Percentiles rank a stretch among this genome's conserved stretches.
Evolutionary conservation across 1,140 invertebrate species (phyloP).

Genomic region (Neotoxoptera formosana): DNA sequence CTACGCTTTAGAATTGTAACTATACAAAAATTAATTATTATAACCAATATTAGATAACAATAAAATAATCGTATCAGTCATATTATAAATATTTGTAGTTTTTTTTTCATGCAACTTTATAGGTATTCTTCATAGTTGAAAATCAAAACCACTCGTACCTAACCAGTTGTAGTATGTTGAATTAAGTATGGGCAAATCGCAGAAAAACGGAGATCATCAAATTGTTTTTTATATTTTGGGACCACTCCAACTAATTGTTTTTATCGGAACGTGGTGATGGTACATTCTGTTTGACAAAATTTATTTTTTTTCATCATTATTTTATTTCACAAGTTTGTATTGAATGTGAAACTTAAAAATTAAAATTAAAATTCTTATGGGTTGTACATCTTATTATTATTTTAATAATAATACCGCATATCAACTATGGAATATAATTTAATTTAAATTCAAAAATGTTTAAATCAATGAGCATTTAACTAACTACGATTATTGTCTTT

Average conservation of each 20-base stretch:
- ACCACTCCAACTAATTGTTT: background rate
- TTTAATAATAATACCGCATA: background rate
- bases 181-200: background rate
- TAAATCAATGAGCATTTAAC: no score
- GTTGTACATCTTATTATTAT: background rate
- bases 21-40: conserved; percentile 16
- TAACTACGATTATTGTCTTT: no score
- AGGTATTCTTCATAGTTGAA: background rate
- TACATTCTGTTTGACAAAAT: no score
- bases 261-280: background rate
- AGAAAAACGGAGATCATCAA: background rate
- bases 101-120: background rate
- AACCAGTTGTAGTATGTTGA: background rate
- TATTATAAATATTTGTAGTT: background rate
- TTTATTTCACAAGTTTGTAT: no score
- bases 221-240: background rate
- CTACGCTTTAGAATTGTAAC: background rate
- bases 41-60: conserved; percentile 8
- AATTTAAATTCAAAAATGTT: background rate
- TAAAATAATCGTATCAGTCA: conserved; percentile 4
- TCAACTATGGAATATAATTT: no score
- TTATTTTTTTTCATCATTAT: no score
- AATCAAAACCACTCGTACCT: background rate
- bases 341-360: no score
- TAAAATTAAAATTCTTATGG: no score